A percentile compares a stretch with the other conserved stretches of the same genome.
These are phyloP conservation scores for Tiliacea aurago DNA, from an alignment of 2,888 invertebrate species.

Conservation along the genomic window DNA sequence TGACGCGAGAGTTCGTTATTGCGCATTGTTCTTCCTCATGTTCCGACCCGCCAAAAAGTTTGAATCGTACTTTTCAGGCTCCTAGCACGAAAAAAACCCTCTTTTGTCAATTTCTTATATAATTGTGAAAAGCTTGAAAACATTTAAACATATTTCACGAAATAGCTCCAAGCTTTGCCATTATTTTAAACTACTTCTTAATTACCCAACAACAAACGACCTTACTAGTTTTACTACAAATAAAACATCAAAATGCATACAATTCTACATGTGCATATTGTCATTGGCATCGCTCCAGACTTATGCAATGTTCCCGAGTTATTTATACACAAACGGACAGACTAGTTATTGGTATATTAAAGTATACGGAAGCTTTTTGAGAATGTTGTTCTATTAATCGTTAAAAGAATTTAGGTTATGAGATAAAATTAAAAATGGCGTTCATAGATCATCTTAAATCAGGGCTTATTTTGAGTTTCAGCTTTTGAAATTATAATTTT, in stretches of 20 bases:
- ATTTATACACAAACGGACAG: slow-evolving; percentile 64
- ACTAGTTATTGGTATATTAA: slow-evolving; percentile 64
- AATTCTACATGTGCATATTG: slow-evolving; percentile 45
- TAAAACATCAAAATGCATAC: slow-evolving; percentile 46
- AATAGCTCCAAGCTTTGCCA: background rate
- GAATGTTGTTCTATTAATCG: slow-evolving; percentile 55
- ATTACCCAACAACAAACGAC: slow-evolving; percentile 14
- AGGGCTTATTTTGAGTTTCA: background rate
- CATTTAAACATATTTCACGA: background rate
- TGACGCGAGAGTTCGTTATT: too few relatives aligned
- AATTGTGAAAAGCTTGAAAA: too few relatives aligned
- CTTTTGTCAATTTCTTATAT: too few relatives aligned
- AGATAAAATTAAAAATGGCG: slow-evolving; percentile 36
- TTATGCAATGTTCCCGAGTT: slow-evolving; percentile 61
- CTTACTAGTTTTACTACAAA: slow-evolving; percentile 38
- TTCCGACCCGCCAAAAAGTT: too few relatives aligned
- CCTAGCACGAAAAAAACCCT: too few relatives aligned
- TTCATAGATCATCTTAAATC: slow-evolving; percentile 7
- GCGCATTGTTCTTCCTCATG: too few relatives aligned
- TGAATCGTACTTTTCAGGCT: too few relatives aligned
- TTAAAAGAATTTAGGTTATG: slow-evolving; percentile 58
- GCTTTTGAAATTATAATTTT: background rate
- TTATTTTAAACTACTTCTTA: slow-evolving; percentile 6
- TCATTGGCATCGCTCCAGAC: slow-evolving; percentile 63
- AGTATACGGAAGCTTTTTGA: slow-evolving; percentile 64